Evolutionary conservation across 1,140 invertebrate species (phyloP), one percentile per base, ranked within the genome.

Genomic region (Pissodes strobi): DNA sequence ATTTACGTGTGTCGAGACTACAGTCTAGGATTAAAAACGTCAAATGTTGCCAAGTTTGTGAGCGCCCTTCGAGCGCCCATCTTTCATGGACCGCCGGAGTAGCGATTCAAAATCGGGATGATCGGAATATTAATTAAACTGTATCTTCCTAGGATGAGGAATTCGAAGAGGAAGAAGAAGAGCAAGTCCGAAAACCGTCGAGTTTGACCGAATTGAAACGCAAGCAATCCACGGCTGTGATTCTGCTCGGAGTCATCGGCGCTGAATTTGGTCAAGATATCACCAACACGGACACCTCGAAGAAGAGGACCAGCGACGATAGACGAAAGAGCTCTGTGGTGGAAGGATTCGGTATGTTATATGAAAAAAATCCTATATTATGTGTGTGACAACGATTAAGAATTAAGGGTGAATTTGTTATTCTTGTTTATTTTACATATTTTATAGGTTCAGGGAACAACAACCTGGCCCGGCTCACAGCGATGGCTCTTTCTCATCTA

Each of bases 221-320:
- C 8, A 97, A 97, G 73, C 95, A 99, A 80, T 95, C 95, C 0
- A 99, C 96, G 0, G 94, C 97, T 0, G 94, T 99, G 0, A 94
- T 99, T 0, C 80, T 99, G 34, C 78, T 99, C 17, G 97, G 96
- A 0, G 96, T 99, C 0, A 96, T 99, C 56, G 97, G 97, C 0
- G 93, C 96, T 0, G 96, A 99, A 79, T 99, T 99, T 27, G 96
- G 97, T 0, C 93, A 97, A 75, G 95, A 93, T 72, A 90, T 92
- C 41, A 85, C 86, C 10, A 52, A 63, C 34, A 85, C 84, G 15
- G 85, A 87, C 68, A 86, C 85, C 79, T 74, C 65, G 74, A 27
- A 83, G 49, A 82, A 80, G 55, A 82, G 80, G 49, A 83, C 82
- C 21, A 81, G 81, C 70, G 88, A 88, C 57, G 83, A 79, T 56